A percentile compares a stretch with the other conserved stretches of the same genome.
These are phyloP conservation scores for Amblyjoppa proteus DNA, from an alignment of 2,888 invertebrate species.

Conservation along the genomic window DNA sequence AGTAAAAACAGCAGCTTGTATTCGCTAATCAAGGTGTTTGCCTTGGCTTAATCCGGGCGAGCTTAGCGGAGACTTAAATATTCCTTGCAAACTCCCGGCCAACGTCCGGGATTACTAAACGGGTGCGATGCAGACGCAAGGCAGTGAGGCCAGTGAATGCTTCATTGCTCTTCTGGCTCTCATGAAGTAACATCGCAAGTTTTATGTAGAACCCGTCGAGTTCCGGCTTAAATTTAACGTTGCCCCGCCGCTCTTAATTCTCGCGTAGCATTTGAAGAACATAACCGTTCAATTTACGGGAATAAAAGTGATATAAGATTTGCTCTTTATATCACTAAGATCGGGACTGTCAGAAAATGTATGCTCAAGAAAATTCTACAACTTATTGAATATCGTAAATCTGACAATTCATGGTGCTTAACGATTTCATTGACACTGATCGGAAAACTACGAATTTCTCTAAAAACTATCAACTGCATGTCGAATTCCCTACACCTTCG, in stretches of 20 bases:
- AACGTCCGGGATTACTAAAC: slow-evolving; percentile 82
- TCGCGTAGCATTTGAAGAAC: too few species aligned
- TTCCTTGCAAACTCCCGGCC: slow-evolving; percentile 84
- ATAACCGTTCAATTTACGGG: too few species aligned
- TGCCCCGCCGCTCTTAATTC: neutral
- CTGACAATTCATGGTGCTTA: neutral
- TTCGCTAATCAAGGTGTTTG: slow-evolving; percentile 83
- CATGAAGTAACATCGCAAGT: neutral
- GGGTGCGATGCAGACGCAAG: slow-evolving; percentile 69
- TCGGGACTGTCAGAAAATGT: too few species aligned
- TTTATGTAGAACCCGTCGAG: neutral
- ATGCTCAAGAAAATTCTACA: too few species aligned
- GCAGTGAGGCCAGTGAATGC: neutral
- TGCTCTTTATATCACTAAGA: too few species aligned
- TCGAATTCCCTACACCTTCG: too few species aligned
- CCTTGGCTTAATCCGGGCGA: slow-evolving; percentile 81
- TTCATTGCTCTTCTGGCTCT: neutral
- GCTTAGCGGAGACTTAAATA: slow-evolving; percentile 84
- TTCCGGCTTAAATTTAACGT: neutral
- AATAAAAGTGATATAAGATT: too few species aligned
- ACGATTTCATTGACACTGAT: neutral
- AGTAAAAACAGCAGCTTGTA: slow-evolving; percentile 77
- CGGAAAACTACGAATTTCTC: too few species aligned
- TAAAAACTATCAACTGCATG: too few species aligned
- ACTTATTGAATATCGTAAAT: too few species aligned